Percentiles rank a stretch among this genome's conserved stretches.
These are phyloP conservation scores for Prochilodus magdalenae DNA, from an alignment of 2,113 vertebrate species.

Conservation along the genomic window DNA sequence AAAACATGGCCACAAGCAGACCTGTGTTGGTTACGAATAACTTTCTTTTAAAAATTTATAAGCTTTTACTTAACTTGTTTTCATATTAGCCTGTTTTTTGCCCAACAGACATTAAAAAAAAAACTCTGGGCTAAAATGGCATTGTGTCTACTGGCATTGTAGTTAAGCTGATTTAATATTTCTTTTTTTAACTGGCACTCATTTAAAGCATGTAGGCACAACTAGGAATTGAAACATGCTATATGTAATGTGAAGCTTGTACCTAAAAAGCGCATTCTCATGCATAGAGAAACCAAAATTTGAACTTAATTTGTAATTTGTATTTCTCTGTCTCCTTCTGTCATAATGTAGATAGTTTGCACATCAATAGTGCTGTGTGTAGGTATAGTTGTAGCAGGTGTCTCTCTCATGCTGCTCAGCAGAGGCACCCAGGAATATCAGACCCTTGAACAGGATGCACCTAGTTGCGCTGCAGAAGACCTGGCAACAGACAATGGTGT, in stretches of 20 bases:
- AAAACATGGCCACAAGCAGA: too few species aligned
- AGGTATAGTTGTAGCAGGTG: slow-evolving; percentile 83
- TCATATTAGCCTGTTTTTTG: too few species aligned
- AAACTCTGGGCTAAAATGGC: background rate
- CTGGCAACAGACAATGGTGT: slow-evolving; percentile 65
- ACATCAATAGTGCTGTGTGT: slow-evolving; percentile 82
- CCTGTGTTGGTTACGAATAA: too few species aligned
- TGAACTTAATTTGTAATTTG: background rate
- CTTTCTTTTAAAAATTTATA: too few species aligned
- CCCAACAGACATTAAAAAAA: too few species aligned
- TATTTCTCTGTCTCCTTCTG: background rate
- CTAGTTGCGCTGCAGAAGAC: slow-evolving; percentile 64
- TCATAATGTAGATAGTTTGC: slow-evolving; percentile 82
- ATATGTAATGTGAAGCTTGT: background rate
- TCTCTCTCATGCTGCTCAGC: slow-evolving; percentile 89
- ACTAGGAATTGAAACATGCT: background rate
- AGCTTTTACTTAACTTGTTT: too few species aligned
- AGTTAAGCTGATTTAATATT: background rate
- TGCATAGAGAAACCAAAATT: background rate
- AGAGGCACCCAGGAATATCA: slow-evolving; percentile 82
- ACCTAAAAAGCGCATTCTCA: background rate
- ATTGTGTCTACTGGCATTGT: background rate
- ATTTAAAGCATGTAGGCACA: background rate
- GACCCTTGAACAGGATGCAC: slow-evolving; percentile 71
- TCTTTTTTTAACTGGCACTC: background rate